Evolutionary conservation across 2,888 invertebrate genomes (phyloP).

Genomic region (Dolomedes plantarius): DNA sequence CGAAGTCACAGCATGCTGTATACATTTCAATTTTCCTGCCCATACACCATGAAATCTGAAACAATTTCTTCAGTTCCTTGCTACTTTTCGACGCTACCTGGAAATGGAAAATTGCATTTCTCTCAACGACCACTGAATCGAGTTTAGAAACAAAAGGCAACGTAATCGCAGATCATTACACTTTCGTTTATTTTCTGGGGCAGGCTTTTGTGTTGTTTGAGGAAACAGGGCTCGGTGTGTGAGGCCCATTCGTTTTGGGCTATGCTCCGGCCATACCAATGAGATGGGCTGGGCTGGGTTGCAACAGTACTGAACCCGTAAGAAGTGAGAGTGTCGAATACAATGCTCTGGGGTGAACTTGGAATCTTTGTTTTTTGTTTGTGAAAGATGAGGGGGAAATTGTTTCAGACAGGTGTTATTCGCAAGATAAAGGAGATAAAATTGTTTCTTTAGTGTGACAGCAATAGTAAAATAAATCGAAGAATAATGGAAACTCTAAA

Average conservation of each 20-base stretch:
- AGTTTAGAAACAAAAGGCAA: background rate
- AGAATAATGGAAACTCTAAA: too few species aligned
- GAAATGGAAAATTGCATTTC: too few species aligned
- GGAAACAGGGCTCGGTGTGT: background rate
- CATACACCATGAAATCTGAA: too few species aligned
- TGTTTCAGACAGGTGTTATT: too few species aligned
- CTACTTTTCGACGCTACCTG: too few species aligned
- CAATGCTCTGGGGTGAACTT: background rate
- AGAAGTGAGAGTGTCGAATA: background rate
- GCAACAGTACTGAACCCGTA: background rate
- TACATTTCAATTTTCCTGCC: too few species aligned
- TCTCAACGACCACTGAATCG: background rate
- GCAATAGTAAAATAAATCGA: too few species aligned
- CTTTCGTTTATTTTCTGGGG: constrained; percentile 1
- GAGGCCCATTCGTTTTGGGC: background rate
- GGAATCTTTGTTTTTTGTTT: background rate
- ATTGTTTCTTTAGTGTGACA: too few species aligned
- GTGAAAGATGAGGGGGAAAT: background rate
- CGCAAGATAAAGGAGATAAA: too few species aligned
- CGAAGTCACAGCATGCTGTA: too few species aligned
- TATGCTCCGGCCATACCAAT: background rate
- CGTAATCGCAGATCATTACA: background rate
- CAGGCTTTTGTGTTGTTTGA: background rate
- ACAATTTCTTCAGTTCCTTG: too few species aligned
- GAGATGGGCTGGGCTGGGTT: background rate